Evolutionary conservation across 2,797 vertebrate genomes (phyloP), one percentile per base, ranked within the genome.

Genomic region (Paedocypris micromegethes): DNA sequence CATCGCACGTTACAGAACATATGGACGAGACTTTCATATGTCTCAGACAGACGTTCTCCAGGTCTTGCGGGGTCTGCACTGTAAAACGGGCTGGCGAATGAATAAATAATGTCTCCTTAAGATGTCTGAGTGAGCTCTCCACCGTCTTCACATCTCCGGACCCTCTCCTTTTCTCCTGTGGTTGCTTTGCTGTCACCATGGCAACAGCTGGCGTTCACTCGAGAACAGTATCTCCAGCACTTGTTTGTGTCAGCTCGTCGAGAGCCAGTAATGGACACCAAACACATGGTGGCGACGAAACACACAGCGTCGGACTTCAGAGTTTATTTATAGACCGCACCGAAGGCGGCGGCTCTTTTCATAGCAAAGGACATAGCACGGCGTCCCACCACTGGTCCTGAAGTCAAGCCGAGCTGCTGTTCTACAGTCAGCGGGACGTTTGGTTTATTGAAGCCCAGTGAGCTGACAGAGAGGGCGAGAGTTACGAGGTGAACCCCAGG

Each of bases 131-230:
- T 74, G 68, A 75, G 75, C 63, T 76, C 61, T 78, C 73, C 0
- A 43, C 72, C 50, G 23, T 23, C 23, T 23, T 23, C 23, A 80
- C 72, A 57, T 77, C 48, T 61, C 1, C 58, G 64, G 2, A 72
- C 7, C 73, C 61, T 61, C 50, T 39, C 77, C 54, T 49, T n/a
- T 39, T 63, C 67, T 80, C 78, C 80, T 72, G 55, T 45, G 65
- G 69, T 77, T 75, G 58, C 83, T 70, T 82, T 82, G 70, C 74
- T 43, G 79, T 87, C 77, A 37, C 83, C 84, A 88, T 84, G 87
- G 84, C 83, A 90, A 91, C 90, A 3, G 3, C 79, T 83, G 81
- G 82, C 78, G 58, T 85, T 82, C 79, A 58, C 77, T 85, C 75
- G 64, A 64, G 74, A 81, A 77, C 76, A 61, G 77, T 3, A 0